Evolutionary conservation across 2,888 invertebrate species (phyloP), one percentile per base, ranked within the genome.

Genomic region (Orthosia gracilis): DNA sequence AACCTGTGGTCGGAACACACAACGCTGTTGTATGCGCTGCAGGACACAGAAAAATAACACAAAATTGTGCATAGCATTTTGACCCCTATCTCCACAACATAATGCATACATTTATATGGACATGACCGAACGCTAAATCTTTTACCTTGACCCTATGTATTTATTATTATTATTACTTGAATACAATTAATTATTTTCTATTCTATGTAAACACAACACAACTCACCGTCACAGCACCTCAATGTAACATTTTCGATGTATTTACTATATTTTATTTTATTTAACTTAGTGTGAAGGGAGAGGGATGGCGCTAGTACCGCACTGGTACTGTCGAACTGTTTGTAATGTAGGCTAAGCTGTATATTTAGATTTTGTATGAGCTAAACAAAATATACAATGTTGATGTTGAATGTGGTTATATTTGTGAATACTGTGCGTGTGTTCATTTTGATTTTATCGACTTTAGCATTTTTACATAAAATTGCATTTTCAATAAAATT

Each of bases 301-400:
- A 76, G 82, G 67, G 66, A 75, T 74, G 81, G 55, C 50, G 73
- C 61, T 86, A 83, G 84, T 89, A 88, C 88, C 87, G 87, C 84
- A 80, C 84, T 83, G 87, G 87, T 91, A 89, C 93, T 94, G 94
- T 94, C 91, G 88, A 87, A 72, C 87, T 92, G 90, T 90, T 87
- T 92, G 91, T 92, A 89, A 92, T 89, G 81, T 85, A 86, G 78
- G 15, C 23, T 87, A 94, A 92, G 92, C 87, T 91, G 90, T 92
- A 90, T 93, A 92, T 92, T 91, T 95, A 95, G 95, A 94, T 95
- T 96, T 95, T 96, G 93, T 96, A 96, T 95, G 93, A 93, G 91
- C 92, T 94, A 95, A 94, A 92, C 86, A 72, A 94, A 94, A 93
- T 94, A 94, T 95, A 95, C 94, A 94, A 87, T 91, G 91, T 92